Conservation (phyloP, 2,113 vertebrate species). For the Pampusana beccarii region DNA sequence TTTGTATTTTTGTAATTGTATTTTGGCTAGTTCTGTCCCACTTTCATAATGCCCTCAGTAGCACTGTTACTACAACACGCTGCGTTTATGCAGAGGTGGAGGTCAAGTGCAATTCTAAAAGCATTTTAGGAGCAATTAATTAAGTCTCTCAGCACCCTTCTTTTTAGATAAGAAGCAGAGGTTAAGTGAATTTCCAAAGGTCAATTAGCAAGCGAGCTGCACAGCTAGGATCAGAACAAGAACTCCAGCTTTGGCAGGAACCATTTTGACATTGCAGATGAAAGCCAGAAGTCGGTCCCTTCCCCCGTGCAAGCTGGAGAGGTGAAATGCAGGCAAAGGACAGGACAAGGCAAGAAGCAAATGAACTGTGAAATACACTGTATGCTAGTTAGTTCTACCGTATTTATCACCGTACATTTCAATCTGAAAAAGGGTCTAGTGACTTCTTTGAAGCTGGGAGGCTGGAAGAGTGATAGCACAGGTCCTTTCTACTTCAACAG, state of each 20-base stretch:
- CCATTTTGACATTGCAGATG: neutral
- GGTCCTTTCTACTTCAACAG: neutral
- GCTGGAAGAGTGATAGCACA: neutral
- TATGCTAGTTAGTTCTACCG: neutral
- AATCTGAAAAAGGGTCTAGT: neutral
- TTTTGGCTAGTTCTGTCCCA: neutral
- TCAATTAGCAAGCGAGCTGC: neutral
- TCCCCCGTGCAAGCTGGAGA: neutral
- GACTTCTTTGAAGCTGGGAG: neutral
- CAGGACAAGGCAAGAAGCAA: neutral
- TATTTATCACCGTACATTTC: neutral
- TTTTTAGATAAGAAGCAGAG: neutral
- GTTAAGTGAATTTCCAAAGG: constrained; percentile 39
- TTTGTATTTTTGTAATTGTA: neutral
- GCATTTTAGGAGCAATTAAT: constrained; percentile 12
- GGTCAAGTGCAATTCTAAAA: constrained; percentile 12
- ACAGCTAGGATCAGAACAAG: neutral
- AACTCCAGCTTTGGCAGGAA: neutral
- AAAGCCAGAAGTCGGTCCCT: neutral
- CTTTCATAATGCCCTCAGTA: neutral
- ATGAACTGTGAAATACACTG: neutral
- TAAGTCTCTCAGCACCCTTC: neutral
- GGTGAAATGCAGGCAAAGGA: neutral
- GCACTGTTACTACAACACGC: neutral
- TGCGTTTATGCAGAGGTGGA: neutral